These are phyloP conservation scores for Leptocoma aspasia DNA, from an alignment of 2,113 vertebrate genomes.

Conservation along the genomic window DNA sequence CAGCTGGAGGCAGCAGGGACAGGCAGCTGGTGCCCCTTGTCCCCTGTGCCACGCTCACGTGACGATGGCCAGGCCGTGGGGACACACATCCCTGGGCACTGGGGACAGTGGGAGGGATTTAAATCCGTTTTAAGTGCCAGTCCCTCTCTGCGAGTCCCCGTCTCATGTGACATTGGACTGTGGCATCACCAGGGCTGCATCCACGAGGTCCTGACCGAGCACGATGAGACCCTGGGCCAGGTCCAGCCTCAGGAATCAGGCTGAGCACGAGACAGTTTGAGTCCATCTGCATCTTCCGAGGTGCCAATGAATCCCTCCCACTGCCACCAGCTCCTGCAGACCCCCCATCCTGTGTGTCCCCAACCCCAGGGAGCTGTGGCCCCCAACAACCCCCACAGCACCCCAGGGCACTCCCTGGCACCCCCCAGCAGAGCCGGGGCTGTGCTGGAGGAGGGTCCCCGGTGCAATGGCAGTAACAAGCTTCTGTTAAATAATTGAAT, in stretches of 20 bases:
- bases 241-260: background rate
- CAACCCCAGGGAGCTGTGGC: rapidly evolving
- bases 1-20: background rate
- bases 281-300: background rate
- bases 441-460: background rate
- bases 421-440: rapidly evolving
- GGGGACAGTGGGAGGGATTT: background rate
- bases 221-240: background rate
- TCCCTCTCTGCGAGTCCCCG: rapidly evolving
- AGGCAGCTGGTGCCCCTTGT: background rate
- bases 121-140: background rate
- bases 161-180: rapidly evolving
- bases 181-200: background rate
- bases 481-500: conserved; percentile 55
- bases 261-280: background rate
- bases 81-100: rapidly evolving
- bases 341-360: background rate
- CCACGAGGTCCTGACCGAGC: rapidly evolving
- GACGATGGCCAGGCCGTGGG: rapidly evolving
- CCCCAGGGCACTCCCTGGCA: rapidly evolving
- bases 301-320: background rate
- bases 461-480: background rate
- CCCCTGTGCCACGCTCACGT: rapidly evolving
- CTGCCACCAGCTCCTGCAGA: background rate
- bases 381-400: rapidly evolving